A percentile compares a stretch with the other conserved stretches of the same genome.
These are phyloP conservation scores for Meta bourneti DNA, from an alignment of 2,888 invertebrate species.

Conservation along the genomic window DNA sequence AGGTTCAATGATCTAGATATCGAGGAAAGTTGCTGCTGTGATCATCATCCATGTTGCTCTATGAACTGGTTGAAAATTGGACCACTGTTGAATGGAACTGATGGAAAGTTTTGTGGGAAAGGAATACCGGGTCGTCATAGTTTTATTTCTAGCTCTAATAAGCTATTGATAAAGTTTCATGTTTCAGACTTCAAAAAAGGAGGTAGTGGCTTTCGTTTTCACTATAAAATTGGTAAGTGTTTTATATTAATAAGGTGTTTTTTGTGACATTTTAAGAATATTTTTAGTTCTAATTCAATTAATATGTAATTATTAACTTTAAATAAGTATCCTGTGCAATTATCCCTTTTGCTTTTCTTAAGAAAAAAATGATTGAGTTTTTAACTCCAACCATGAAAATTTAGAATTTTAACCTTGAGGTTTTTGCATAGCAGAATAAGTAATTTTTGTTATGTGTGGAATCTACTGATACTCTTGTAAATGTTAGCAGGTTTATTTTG, in stretches of 20 bases:
- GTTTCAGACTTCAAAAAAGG: constrained; percentile 46
- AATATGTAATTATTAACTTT: too few species aligned
- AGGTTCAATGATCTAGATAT: constrained; percentile 77
- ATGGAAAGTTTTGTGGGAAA: constrained; percentile 72
- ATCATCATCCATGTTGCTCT: constrained; percentile 65
- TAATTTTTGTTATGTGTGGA: too few species aligned
- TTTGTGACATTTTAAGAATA: too few species aligned
- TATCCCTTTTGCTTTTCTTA: too few species aligned
- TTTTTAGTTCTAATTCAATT: too few species aligned
- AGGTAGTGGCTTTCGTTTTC: constrained; percentile 76
- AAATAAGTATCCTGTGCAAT: too few species aligned
- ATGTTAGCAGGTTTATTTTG: too few species aligned
- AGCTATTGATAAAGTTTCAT: constrained; percentile 76
- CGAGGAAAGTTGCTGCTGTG: constrained; percentile 68
- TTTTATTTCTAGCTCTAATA: constrained; percentile 67
- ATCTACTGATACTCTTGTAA: too few species aligned
- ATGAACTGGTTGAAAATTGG: constrained; percentile 75
- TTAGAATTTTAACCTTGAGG: too few species aligned
- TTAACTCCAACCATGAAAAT: too few species aligned
- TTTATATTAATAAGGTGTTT: neutral
- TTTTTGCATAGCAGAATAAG: too few species aligned
- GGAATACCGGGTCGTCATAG: constrained; percentile 29
- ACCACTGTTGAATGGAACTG: constrained; percentile 33
- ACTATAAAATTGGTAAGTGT: constrained; percentile 73
- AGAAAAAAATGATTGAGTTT: too few species aligned